Conservation (phyloP, 2,888 invertebrate species). For the Agrochola lychnidis region DNA sequence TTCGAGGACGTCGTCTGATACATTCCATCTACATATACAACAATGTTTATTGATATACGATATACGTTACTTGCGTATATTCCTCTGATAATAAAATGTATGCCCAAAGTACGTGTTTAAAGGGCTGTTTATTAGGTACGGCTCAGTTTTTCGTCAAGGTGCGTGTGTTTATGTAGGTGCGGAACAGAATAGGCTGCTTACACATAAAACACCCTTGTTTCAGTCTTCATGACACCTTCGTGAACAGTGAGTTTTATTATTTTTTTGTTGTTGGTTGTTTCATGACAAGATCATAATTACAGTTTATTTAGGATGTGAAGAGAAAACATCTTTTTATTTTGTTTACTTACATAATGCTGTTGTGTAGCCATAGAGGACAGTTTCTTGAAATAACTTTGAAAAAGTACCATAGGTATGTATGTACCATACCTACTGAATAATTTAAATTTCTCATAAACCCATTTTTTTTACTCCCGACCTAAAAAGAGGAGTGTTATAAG, state of each 20-base stretch:
- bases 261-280: constrained; percentile 38
- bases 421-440: not conserved
- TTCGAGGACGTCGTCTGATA: constrained; percentile 44
- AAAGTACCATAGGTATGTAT: too few species aligned
- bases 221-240: constrained; percentile 40
- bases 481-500: too few species aligned
- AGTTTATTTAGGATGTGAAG: constrained; percentile 29
- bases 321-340: constrained; percentile 4
- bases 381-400: not conserved
- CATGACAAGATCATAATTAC: constrained; percentile 37
- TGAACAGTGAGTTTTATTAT: constrained; percentile 39
- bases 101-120: constrained; percentile 41
- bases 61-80: constrained; percentile 47
- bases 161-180: constrained; percentile 35
- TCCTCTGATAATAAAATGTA: constrained; percentile 59
- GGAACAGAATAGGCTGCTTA: constrained; percentile 18
- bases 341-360: not conserved
- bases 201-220: constrained; percentile 45
- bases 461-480: not conserved
- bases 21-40: constrained; percentile 52
- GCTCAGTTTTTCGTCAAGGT: constrained; percentile 51
- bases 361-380: not conserved
- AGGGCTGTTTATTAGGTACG: constrained; percentile 42
- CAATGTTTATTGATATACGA: constrained; percentile 60
- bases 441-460: not conserved